Evolutionary conservation across 2,888 invertebrate species (phyloP), one percentile per base, ranked within the genome.

Genomic region (Nemapogon koenigi): DNA sequence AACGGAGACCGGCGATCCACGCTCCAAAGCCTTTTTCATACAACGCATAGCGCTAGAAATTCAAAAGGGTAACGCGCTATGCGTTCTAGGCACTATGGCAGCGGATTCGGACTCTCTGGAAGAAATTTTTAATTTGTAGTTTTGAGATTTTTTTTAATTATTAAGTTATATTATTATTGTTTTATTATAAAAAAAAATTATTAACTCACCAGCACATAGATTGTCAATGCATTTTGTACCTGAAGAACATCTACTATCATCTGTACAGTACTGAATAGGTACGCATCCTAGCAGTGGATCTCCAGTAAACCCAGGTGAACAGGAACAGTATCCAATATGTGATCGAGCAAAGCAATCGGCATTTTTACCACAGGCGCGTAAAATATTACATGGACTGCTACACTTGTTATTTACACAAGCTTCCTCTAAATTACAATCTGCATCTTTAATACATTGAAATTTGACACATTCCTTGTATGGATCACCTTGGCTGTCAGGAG

Each of bases 281-380:
- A 90, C 86, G 57, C 94, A 94, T 10, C 94, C 94, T 43, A 92
- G 80, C 42, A 89, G 87, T 8, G 94, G 90, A 66, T 94, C 91
- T 16, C 94, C 94, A 1, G 92, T 92, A 45, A 85, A 89, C 30
- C 94, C 94, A 16, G 90, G 81, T 49, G 87, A 82, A 59, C 95
- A 95, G n/a, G 85, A 83, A 56, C 95, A 95, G 25, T 90, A 79
- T 1, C 90, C 90, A 33, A 89, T 84, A 53, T 94, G 94, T 60
- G 90, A 90, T 46, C 81, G 81, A 0, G 91, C 82, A 2, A 83
- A 67, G 55, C 94, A 94, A 40, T 85, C 83, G 1, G 93, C 89
- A 55, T 89, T 88, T 44, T 84, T 83, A 0, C 94, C 94, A 51
- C 94, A 94, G 1, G 91, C 90, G 46, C 92, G 90, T 1, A 88